Percentiles rank a stretch among this genome's conserved stretches.
Evolutionary conservation across 2,797 vertebrate species (phyloP).

Genomic region (Anguilla obscura): DNA sequence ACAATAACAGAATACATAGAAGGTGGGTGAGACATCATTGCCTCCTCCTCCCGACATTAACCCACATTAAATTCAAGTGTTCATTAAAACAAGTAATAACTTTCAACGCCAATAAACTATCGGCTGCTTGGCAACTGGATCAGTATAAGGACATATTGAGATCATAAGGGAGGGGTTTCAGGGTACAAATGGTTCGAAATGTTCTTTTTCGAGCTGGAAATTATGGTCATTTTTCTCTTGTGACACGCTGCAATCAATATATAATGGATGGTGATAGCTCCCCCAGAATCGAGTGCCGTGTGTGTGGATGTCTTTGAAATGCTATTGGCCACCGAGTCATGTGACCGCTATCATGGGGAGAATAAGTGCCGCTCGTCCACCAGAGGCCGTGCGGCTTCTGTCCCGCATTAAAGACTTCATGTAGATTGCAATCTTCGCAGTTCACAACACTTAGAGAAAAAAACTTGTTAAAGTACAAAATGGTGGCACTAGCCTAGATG

Average conservation of each 20-base stretch:
- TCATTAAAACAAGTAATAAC: background rate
- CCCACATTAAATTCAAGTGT: background rate
- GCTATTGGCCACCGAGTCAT: background rate
- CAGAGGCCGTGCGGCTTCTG: background rate
- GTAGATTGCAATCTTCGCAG: background rate
- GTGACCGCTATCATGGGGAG: background rate
- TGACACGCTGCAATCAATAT: background rate
- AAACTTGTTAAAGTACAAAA: too few relatives aligned
- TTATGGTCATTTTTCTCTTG: background rate
- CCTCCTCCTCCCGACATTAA: background rate
- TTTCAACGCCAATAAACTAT: background rate
- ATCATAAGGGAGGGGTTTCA: background rate
- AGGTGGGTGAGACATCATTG: background rate
- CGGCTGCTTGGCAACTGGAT: background rate
- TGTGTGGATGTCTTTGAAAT: background rate
- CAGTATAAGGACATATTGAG: background rate
- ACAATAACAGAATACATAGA: background rate
- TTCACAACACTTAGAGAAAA: background rate
- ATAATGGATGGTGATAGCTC: slow-evolving; percentile 14
- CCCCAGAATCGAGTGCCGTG: background rate
- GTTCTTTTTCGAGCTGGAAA: slow-evolving; percentile 5
- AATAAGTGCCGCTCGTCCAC: background rate
- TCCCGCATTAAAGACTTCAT: background rate
- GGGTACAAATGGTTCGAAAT: background rate
- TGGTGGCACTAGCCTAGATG: too few relatives aligned